phyloP scores from a whole-genome alignment of 2,797 vertebrate genomes.

The Staurois parvus region DNA sequence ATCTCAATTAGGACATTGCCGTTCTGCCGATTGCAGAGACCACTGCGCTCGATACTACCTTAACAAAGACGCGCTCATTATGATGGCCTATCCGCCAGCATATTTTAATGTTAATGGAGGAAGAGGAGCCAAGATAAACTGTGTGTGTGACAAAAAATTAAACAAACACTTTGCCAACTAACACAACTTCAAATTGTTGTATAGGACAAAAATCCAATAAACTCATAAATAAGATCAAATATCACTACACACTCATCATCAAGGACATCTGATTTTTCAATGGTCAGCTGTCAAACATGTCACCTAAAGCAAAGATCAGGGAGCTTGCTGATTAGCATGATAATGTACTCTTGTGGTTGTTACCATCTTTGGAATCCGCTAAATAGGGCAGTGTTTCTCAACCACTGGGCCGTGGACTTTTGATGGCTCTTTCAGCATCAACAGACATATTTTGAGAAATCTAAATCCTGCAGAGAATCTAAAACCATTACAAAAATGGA shows the following conservation, averaged over 20 bases:
- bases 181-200: constrained; percentile 4
- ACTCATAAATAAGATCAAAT: background rate
- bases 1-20: constrained; percentile 23
- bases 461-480: background rate
- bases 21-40: background rate
- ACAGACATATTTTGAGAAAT: background rate
- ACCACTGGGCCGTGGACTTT: constrained; percentile 2
- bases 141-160: background rate
- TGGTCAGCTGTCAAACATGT: background rate
- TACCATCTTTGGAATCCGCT: background rate
- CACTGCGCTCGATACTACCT: background rate
- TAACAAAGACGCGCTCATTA: background rate
- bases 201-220: background rate
- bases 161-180: background rate
- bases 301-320: too few relatives aligned
- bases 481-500: background rate
- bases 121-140: background rate
- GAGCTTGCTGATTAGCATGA: background rate
- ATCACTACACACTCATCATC: background rate
- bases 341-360: background rate
- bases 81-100: background rate
- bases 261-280: background rate
- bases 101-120: constrained; percentile 4
- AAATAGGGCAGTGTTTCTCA: background rate
- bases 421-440: constrained; percentile 5